A percentile compares a stretch with the other conserved stretches of the same genome.
Conservation (phyloP, 2,888 invertebrate genomes). For the Polydrusus tereticollis region DNA sequence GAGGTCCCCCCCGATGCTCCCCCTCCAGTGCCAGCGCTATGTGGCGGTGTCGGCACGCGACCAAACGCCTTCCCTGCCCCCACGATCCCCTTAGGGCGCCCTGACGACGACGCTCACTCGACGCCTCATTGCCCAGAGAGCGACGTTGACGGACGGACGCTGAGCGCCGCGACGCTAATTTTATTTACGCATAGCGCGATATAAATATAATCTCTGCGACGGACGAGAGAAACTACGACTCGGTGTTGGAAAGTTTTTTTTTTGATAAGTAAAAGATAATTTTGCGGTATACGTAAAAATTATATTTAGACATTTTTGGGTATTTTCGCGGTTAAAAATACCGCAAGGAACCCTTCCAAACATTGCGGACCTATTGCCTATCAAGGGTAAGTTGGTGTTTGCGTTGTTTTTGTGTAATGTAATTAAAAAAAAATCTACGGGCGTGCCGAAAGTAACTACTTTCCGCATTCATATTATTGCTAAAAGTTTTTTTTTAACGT, state of each 20-base stretch:
- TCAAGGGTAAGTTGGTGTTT: constrained; percentile 33
- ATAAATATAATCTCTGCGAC: constrained; percentile 3
- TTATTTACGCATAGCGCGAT: constrained; percentile 17
- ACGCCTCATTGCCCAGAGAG: constrained; percentile 58
- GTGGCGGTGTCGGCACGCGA: constrained; percentile 66
- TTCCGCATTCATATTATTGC: too few relatives aligned
- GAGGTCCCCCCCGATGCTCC: constrained; percentile 7
- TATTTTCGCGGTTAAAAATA: neutral
- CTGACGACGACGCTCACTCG: constrained; percentile 62
- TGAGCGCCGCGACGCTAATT: constrained; percentile 21
- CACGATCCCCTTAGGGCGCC: constrained; percentile 57
- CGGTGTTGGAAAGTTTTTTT: neutral
- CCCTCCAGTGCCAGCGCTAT: constrained; percentile 23
- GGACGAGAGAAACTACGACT: neutral
- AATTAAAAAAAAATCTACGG: too few relatives aligned
- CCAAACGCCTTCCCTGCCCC: constrained; percentile 61
- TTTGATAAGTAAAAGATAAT: neutral
- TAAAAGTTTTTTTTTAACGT: too few relatives aligned
- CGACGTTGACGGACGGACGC: constrained; percentile 44
- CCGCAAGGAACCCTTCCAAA: constrained; percentile 22
- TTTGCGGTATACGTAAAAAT: neutral
- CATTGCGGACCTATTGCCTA: constrained; percentile 42
- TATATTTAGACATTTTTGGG: neutral
- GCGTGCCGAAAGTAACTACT: too few relatives aligned
- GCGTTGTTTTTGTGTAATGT: neutral